Percentiles rank a stretch among this genome's conserved stretches.
These are phyloP conservation scores for Chauna torquata DNA, from an alignment of 2,113 vertebrate species.

Conservation along the genomic window DNA sequence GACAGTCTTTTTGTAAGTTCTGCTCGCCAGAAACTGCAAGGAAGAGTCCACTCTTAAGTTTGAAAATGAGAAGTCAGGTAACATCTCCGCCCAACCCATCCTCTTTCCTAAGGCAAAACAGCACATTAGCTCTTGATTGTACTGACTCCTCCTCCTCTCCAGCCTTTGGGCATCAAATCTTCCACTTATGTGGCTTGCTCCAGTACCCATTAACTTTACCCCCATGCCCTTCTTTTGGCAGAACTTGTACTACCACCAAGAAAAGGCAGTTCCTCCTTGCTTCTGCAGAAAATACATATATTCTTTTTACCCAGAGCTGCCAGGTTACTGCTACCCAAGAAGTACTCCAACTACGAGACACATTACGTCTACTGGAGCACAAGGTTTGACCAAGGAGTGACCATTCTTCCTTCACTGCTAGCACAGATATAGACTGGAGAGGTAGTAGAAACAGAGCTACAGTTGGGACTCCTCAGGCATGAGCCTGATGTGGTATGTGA, in stretches of 20 bases:
- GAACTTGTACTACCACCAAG: neutral
- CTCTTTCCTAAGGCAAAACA: neutral
- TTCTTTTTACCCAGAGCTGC: neutral
- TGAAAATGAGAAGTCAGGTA: neutral
- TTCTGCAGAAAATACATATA: neutral
- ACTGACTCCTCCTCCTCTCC: neutral
- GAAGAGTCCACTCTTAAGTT: constrained; percentile 8
- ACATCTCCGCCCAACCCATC: neutral
- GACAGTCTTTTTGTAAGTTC: constrained; percentile 88
- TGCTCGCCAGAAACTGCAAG: constrained; percentile 88
- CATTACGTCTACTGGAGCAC: neutral
- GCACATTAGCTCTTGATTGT: neutral
- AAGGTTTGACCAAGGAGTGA: neutral
- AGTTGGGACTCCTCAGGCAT: neutral
- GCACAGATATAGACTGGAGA: neutral
- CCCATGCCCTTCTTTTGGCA: neutral
- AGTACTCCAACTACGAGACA: neutral
- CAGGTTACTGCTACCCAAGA: neutral
- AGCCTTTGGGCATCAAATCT: neutral
- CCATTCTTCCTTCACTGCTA: neutral
- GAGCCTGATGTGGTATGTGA: neutral
- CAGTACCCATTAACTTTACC: neutral
- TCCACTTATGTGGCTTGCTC: neutral
- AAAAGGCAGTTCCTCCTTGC: neutral
- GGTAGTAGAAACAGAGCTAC: neutral